These are phyloP conservation scores for Drepanosiphum platanoidis DNA, from an alignment of 2,888 invertebrate species.

Conservation along the genomic window DNA sequence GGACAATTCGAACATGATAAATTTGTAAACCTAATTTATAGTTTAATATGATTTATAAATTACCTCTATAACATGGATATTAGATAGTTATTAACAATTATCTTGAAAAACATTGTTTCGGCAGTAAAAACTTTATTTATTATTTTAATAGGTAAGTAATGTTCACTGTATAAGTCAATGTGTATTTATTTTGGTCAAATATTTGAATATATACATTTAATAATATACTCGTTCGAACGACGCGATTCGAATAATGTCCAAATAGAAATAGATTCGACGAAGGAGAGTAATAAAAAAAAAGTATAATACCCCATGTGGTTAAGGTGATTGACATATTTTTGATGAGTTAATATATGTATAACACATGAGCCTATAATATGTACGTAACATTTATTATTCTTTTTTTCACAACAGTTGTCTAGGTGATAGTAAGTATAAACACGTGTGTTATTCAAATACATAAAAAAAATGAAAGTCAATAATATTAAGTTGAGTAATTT, in stretches of 20 bases:
- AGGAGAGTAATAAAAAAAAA: background rate
- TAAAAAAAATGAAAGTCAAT: constrained; percentile 33
- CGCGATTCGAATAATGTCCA: background rate
- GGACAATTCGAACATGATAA: no score
- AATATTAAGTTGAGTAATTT: constrained; percentile 8
- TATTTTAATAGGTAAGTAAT: background rate
- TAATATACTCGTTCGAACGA: background rate
- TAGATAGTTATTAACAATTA: background rate
- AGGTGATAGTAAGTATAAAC: constrained; percentile 59
- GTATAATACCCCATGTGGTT: background rate
- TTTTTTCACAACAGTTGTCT: constrained; percentile 54
- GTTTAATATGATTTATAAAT: background rate
- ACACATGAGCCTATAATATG: background rate
- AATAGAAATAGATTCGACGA: constrained; percentile 7
- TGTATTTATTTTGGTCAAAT: background rate
- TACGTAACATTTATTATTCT: constrained; percentile 37
- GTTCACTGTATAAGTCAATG: no score
- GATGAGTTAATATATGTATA: constrained; percentile 39
- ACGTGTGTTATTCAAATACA: constrained; percentile 21
- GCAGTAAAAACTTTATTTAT: background rate
- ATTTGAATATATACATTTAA: no score
- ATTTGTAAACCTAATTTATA: background rate
- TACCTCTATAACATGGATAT: background rate
- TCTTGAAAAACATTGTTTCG: background rate
- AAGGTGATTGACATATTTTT: constrained; percentile 54